Conservation (phyloP, 2,113 vertebrate genomes). For the Potamarius usumacintae region DNA sequence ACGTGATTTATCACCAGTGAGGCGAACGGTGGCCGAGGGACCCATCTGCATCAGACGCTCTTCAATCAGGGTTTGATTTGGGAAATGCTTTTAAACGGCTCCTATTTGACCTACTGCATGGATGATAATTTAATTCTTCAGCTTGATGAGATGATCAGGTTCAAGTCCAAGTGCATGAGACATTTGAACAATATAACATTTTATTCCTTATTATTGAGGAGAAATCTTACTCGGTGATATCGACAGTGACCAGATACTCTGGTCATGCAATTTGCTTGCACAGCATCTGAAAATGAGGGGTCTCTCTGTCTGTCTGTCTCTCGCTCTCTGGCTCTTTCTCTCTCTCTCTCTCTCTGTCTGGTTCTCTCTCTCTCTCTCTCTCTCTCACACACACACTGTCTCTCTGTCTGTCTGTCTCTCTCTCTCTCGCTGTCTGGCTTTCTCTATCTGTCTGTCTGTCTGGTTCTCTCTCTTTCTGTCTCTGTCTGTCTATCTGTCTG, state of each 20-base stretch:
- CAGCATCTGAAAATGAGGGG: background rate
- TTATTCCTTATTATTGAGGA: background rate
- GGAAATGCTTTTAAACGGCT: background rate
- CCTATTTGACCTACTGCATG: constrained; percentile 12
- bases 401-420: background rate
- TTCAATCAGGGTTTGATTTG: constrained; percentile 47
- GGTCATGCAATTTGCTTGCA: background rate
- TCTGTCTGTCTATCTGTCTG: background rate
- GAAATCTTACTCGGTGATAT: no score
- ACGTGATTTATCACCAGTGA: constrained; percentile 44
- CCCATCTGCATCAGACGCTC: constrained; percentile 51
- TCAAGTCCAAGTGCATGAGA: no score
- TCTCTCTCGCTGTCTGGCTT: background rate
- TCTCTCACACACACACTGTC: background rate
- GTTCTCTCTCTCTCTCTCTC: background rate
- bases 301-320: background rate
- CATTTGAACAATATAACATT: background rate
- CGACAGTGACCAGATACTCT: no score
- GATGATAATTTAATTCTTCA: constrained; percentile 1
- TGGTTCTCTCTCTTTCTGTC: background rate
- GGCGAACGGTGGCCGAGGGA: constrained; percentile 19
- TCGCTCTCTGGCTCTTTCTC: background rate
- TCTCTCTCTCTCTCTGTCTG: background rate
- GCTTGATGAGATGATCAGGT: background rate
- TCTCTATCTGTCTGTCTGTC: background rate